Base-by-base conservation (phyloP, 2,888 invertebrate species). In the Orthonevra nobilis region DNA sequence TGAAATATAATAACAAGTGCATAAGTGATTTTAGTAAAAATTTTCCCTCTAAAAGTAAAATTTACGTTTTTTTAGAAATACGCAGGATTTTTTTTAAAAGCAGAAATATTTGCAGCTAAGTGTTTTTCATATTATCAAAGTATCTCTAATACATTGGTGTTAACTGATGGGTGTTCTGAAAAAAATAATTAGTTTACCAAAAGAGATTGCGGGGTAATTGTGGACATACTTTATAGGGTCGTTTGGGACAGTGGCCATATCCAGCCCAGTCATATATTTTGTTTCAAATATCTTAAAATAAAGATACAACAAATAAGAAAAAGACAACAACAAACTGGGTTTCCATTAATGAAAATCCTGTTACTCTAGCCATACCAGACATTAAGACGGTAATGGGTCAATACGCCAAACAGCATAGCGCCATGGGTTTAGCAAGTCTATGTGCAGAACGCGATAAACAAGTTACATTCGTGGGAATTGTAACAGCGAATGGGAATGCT, bases 231-330 rank as follows among this genome's bases (percentile, higher is more conserved):
- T 30, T 9, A 46, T 46, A 30, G 46, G 46, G 46, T 15, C 46
- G 46, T 28, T 46, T 30, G 46, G 46, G 30, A 46, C 46, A 46
- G 46, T 46, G 46, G 20, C 26, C 42, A 23, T 20, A 44, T 44
- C 42, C 23, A 26, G 12, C 42, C 42, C 42, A 44, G n/a, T 44
- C 26, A 20, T 38, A 38, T 15, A 14, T 15, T 38, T 38, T 14
- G 38, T 38, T 38, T 17, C 15, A 38, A 38, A 38, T 38, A 38
- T 14, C 17, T 38, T 15, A 15, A 7, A 17, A 38, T 15, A 38
- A 38, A 5, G 38, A 7, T 38, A 38, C 38, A 38, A 38, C 15
- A 14, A 19, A 23, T 23, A 19, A 42, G 10, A 20, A 23, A 42
- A 42, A 19, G 23, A 42, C 19, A 42, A 42, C 42, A 42, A 20